Evolutionary conservation across 2,888 invertebrate species (phyloP).

Genomic region (Parasteatoda lunata): DNA sequence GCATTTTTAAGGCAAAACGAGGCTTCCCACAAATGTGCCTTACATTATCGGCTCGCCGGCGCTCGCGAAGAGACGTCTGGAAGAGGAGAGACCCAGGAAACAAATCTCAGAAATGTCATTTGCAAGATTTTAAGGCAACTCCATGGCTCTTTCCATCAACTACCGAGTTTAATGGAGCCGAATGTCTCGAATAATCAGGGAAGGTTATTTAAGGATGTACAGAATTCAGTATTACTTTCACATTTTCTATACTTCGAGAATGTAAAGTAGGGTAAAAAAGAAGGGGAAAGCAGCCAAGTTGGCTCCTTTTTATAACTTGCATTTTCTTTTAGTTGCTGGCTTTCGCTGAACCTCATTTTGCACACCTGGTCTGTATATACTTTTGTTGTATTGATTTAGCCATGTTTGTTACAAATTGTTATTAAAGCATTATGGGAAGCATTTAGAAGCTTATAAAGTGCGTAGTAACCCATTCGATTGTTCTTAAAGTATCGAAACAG

Average conservation of each 20-base stretch:
- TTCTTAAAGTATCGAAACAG: slow-evolving; percentile 8
- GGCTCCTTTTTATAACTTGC: not conserved
- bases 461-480: slow-evolving; percentile 17
- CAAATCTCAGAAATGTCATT: slow-evolving; percentile 63
- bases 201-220: slow-evolving; percentile 56
- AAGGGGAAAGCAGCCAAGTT: too few species aligned
- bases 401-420: slow-evolving; percentile 37
- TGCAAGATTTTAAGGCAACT: slow-evolving; percentile 19
- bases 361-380: slow-evolving; percentile 39
- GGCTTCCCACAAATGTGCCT: slow-evolving; percentile 32
- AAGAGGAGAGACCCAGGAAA: not conserved
- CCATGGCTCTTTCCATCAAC: slow-evolving; percentile 14
- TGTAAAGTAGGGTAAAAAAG: slow-evolving; percentile 6
- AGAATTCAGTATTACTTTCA: slow-evolving; percentile 55
- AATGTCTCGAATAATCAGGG: slow-evolving; percentile 62
- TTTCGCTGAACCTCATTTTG: slow-evolving; percentile 19
- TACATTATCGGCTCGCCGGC: slow-evolving; percentile 30
- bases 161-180: slow-evolving; percentile 47
- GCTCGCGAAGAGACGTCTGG: not conserved
- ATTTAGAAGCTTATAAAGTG: slow-evolving; percentile 26
- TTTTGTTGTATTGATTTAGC: slow-evolving; percentile 41
- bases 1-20: slow-evolving; percentile 47
- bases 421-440: slow-evolving; percentile 58
- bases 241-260: slow-evolving; percentile 16
- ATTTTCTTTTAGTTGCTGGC: slow-evolving; percentile 1